Evolutionary conservation across 2,797 vertebrate species (phyloP).

Genomic region (Myotis myotis): DNA sequence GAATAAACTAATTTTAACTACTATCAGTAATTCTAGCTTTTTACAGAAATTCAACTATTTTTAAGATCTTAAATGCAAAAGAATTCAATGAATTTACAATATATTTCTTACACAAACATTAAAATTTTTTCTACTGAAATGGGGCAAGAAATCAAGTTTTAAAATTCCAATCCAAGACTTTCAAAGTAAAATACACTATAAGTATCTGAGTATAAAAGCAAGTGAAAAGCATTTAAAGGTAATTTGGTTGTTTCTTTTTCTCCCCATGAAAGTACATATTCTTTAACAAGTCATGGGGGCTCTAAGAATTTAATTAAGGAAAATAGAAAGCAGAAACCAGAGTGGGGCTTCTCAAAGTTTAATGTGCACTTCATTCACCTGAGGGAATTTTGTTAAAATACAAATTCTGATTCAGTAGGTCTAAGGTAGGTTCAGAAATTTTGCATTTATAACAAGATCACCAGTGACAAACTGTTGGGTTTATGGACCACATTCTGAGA

Average conservation of each 20-base stretch:
- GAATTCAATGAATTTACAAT: neutral
- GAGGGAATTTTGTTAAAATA: neutral
- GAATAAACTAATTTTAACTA: neutral
- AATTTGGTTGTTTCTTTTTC: neutral
- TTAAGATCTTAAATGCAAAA: constrained; percentile 31
- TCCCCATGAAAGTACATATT: neutral
- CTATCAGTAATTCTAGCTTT: neutral
- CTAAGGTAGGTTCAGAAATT: neutral
- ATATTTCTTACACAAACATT: neutral
- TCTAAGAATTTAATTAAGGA: neutral
- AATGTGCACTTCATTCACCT: neutral
- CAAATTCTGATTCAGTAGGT: neutral
- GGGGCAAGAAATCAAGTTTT: constrained; percentile 8
- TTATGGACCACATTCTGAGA: neutral
- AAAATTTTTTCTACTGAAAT: neutral
- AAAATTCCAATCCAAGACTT: constrained; percentile 39
- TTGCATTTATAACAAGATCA: neutral
- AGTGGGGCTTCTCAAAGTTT: neutral
- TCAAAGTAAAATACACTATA: constrained; percentile 40
- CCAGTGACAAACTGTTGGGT: neutral
- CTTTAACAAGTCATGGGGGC: neutral
- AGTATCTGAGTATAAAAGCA: constrained; percentile 25
- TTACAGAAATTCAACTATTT: constrained; percentile 33
- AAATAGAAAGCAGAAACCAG: neutral
- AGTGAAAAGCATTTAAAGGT: neutral